Base-by-base conservation (phyloP, 23 tunicate species). In the Ascidia mentula region DNA sequence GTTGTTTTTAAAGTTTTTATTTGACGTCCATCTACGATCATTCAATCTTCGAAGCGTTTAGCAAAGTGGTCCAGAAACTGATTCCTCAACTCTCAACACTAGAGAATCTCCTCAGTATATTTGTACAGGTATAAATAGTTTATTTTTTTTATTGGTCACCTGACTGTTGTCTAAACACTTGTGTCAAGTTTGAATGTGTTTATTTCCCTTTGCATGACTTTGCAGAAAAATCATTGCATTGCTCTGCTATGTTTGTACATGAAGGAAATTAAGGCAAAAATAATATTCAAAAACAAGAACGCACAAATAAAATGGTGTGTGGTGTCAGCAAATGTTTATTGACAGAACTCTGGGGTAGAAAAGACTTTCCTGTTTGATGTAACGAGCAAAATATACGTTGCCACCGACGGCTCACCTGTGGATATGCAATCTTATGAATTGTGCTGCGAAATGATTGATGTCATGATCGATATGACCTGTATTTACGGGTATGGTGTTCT, bases 381-480 rank as follows among this genome's bases (percentile, higher is more conserved):
- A 59, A 92, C 88, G 28, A 93, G 98, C 69, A 93, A 93, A 74
- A 93, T 93, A 34, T 93, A 93, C 78, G 80, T 93, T 26, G 98
- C 98, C 35, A 93, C 98, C 24, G 98, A 93, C 70, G 91, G 92
- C 6, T 88, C 93, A 4, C 89, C 98, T 8, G 98, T 93, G 36
- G 98, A 93, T 71, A 93, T 93, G 98, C 98, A 93, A 72, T 93
- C 98, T 8, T 93, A 93, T 80, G 98, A 93, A 40, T 59, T 93
- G 31, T 93, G 98, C 61, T 93, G 98, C 46, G 98, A 93, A 73
- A 93, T 93, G 98, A 93, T 93, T 42, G 98, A 93, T 80, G 93
- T 93, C 39, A 88, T 93, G 98, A 88, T 93, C 32, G 98, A 93
- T 46, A 82, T 88, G 85, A 88, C 89, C 2, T 84, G 89, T 37